Conservation (phyloP, 1,140 invertebrate genomes). For the Caerostris darwini region DNA sequence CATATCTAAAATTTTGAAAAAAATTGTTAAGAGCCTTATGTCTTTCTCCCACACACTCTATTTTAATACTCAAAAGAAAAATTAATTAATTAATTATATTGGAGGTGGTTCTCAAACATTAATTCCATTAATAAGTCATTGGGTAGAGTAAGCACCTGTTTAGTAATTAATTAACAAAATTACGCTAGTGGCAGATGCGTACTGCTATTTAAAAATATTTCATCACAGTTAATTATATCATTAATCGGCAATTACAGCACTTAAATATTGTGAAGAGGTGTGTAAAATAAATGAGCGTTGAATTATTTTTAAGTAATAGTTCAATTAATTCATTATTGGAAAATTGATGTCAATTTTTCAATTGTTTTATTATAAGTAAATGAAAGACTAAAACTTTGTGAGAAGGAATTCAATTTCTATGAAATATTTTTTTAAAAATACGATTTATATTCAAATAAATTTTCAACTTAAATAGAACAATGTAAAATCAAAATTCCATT, state of each 20-base stretch:
- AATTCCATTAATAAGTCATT: constrained; percentile 52
- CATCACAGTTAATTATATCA: constrained; percentile 18
- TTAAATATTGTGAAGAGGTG: background rate
- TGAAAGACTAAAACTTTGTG: background rate
- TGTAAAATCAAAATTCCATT: no score
- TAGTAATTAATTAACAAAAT: constrained; percentile 50
- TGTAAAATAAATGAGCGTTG: background rate
- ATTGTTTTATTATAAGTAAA: background rate
- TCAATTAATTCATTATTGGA: background rate
- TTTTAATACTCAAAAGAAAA: background rate
- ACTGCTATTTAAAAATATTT: constrained; percentile 47
- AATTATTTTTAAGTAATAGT: background rate
- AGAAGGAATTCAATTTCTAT: background rate
- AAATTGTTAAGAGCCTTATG: background rate
- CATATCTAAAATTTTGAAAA: background rate
- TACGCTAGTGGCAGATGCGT: constrained; percentile 52
- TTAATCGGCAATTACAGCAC: constrained; percentile 23
- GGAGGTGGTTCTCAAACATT: constrained; percentile 2
- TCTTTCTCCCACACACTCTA: background rate
- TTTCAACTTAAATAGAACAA: no score
- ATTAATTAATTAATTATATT: background rate
- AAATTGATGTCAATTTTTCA: background rate
- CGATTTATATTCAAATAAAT: no score
- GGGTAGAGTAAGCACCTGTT: constrained; percentile 23
- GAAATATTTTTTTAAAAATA: background rate